Evolutionary conservation across 1,140 invertebrate species (phyloP).

Genomic region (Trichomalopsis sarcophagae): DNA sequence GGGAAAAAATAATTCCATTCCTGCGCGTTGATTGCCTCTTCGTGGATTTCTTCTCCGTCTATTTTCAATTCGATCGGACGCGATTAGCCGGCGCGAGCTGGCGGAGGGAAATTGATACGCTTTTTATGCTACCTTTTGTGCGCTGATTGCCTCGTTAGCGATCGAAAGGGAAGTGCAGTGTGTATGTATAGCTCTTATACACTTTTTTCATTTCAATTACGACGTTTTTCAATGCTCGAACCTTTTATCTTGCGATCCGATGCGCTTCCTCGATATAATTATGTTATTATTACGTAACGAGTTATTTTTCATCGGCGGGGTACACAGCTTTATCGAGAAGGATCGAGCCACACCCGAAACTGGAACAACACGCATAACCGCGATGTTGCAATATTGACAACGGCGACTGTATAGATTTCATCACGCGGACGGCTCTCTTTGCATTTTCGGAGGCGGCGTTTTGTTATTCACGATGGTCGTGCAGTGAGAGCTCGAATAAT

Average conservation of each 20-base stretch:
- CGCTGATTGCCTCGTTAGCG: neutral
- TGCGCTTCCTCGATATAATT: too few species aligned
- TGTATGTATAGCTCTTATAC: too few species aligned
- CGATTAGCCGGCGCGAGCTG: neutral
- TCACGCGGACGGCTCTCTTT: neutral
- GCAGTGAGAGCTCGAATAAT: neutral
- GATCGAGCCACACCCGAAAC: neutral
- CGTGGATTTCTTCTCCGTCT: neutral
- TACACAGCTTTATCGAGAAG: too few species aligned
- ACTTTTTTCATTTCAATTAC: too few species aligned
- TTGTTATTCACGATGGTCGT: neutral
- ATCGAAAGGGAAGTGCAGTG: neutral
- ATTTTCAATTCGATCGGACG: neutral
- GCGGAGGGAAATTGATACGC: neutral
- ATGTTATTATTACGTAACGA: too few species aligned
- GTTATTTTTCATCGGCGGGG: too few species aligned
- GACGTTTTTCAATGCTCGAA: too few species aligned
- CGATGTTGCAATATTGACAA: neutral
- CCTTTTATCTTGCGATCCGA: too few species aligned
- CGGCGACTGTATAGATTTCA: neutral
- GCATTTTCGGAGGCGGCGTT: neutral
- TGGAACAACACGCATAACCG: neutral
- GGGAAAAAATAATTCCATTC: neutral
- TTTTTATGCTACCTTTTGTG: neutral
- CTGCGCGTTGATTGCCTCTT: neutral